A percentile compares a stretch with the other conserved stretches of the same genome.
Evolutionary conservation across 2,113 vertebrate species (phyloP).

Genomic region (Dicentrarchus labrax): DNA sequence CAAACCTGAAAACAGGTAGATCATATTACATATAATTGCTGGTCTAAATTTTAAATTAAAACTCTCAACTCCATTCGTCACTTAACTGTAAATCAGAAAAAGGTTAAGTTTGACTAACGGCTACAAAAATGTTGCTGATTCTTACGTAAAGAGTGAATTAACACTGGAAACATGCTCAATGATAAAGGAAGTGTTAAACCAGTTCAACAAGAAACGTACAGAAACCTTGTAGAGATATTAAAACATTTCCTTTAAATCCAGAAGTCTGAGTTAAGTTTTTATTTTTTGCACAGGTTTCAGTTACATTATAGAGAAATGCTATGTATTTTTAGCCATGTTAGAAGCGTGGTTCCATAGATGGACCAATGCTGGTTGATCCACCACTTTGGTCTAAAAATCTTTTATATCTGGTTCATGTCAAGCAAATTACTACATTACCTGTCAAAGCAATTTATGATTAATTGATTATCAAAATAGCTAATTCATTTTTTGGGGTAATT

Average conservation of each 20-base stretch:
- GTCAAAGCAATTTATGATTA: no score
- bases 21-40: neutral
- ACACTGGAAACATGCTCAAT: neutral
- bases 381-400: neutral
- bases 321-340: neutral
- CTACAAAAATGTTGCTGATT: no score
- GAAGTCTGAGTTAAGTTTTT: neutral
- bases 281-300: neutral
- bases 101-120: no score
- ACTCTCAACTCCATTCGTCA: slow-evolving; percentile 20
- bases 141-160: neutral
- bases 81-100: no score
- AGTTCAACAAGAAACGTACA: neutral
- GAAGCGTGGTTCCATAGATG: neutral
- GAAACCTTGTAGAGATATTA: neutral
- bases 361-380: neutral
- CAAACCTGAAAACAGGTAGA: neutral
- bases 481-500: no score
- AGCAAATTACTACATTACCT: no score
- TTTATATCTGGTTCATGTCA: no score
- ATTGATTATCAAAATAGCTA: no score
- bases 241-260: neutral
- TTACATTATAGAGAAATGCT: neutral
- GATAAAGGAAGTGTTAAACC: neutral
- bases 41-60: neutral